Percentiles rank a stretch among this genome's conserved stretches.
Evolutionary conservation across 2,888 invertebrate genomes (phyloP).

Genomic region (Mythimna pallens): DNA sequence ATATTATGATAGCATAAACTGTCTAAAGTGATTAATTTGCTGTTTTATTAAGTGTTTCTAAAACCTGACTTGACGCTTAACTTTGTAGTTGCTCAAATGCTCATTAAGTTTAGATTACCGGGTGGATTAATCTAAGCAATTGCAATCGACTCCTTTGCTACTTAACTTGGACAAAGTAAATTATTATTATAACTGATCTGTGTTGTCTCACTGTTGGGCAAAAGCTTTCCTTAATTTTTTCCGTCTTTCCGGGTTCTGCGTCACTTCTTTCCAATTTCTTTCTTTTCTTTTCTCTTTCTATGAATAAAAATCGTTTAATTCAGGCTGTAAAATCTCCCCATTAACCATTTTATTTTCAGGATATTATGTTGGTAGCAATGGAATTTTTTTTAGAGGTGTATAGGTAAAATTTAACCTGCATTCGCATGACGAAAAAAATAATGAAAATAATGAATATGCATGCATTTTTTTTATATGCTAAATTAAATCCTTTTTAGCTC

Average conservation of each 20-base stretch:
- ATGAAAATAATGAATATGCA: no score
- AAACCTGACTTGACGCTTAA: not conserved
- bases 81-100: no score
- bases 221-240: not conserved
- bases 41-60: not conserved
- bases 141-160: no score
- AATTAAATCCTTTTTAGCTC: no score
- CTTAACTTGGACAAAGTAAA: no score
- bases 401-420: not conserved
- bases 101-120: no score
- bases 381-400: not conserved
- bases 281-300: no score
- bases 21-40: not conserved
- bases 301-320: not conserved
- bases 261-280: not conserved
- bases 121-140: no score
- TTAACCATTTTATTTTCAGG: not conserved
- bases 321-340: not conserved
- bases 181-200: not conserved
- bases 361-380: not conserved
- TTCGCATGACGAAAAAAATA: not conserved
- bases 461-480: no score
- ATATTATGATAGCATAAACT: not conserved
- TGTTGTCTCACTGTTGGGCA: not conserved
- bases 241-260: not conserved